phyloP scores from a whole-genome alignment of 2,797 vertebrate species.

The Oophaga sylvatica region DNA sequence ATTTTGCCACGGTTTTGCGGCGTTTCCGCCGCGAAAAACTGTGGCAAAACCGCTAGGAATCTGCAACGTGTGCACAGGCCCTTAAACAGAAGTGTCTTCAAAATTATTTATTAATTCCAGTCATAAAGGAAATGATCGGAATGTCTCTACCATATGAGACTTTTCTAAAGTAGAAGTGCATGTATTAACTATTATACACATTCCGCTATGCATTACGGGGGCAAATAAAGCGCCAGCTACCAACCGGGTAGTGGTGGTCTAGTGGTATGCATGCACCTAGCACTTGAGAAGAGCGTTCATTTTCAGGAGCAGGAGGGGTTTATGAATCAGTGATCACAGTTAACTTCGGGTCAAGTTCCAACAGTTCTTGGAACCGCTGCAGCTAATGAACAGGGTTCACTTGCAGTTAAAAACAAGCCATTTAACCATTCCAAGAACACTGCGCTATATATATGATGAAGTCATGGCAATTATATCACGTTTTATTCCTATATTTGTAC shows the following conservation, averaged over 20 bases:
- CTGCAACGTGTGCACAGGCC: too few species aligned
- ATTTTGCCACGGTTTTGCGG: too few species aligned
- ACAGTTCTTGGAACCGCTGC: constrained; percentile 9
- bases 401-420: not conserved
- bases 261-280: not conserved
- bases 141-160: too few species aligned
- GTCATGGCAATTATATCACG: constrained; percentile 3
- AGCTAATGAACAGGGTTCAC: not conserved
- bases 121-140: too few species aligned
- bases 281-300: constrained; percentile 3
- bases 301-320: not conserved
- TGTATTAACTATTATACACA: not conserved
- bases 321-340: constrained; percentile 26
- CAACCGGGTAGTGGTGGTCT: not conserved
- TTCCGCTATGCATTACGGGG: not conserved
- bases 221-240: not conserved
- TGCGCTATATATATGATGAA: not conserved
- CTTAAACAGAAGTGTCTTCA: too few species aligned
- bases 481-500: not conserved
- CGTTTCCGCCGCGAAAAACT: too few species aligned
- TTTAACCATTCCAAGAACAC: constrained; percentile 14
- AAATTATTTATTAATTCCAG: too few species aligned
- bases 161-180: too few species aligned
- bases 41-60: too few species aligned
- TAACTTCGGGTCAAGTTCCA: constrained; percentile 7